Conservation (phyloP, 1,140 invertebrate species). For the Pollicipes pollicipes region DNA sequence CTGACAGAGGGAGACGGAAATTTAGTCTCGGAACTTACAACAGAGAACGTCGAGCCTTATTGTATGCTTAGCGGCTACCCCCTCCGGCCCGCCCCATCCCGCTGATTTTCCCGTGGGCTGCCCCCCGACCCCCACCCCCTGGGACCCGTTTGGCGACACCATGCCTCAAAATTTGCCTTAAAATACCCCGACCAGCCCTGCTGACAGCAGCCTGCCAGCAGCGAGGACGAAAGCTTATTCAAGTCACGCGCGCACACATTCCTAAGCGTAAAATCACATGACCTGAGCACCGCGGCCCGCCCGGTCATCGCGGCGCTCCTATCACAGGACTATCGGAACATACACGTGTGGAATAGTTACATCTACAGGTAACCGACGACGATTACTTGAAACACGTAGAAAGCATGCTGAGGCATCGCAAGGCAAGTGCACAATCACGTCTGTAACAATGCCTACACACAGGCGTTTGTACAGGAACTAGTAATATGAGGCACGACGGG, state of each 20-base stretch:
- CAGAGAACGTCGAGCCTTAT: neutral
- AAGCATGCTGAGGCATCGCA: neutral
- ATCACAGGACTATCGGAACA: neutral
- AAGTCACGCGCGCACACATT: neutral
- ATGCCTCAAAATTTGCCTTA: neutral
- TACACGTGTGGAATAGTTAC: too few species aligned
- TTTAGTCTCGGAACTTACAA: neutral
- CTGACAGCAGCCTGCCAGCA: too few species aligned
- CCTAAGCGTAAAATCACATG: conserved; percentile 1
- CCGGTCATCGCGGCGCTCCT: neutral
- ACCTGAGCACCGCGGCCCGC: neutral
- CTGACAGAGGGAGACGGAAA: neutral
- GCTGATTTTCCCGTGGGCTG: neutral
- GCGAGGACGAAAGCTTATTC: neutral
- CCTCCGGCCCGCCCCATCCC: too few species aligned
- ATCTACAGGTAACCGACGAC: too few species aligned
- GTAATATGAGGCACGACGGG: neutral
- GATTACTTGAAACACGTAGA: neutral
- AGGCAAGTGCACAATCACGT: neutral
- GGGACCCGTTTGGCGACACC: neutral
- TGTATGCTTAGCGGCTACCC: neutral
- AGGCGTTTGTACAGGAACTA: neutral
- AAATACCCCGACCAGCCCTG: neutral
- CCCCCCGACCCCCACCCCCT: too few species aligned
- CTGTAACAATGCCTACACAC: neutral